These are phyloP conservation scores for Acanthoscelides obtectus DNA, from an alignment of 2,888 invertebrate species.

Conservation along the genomic window DNA sequence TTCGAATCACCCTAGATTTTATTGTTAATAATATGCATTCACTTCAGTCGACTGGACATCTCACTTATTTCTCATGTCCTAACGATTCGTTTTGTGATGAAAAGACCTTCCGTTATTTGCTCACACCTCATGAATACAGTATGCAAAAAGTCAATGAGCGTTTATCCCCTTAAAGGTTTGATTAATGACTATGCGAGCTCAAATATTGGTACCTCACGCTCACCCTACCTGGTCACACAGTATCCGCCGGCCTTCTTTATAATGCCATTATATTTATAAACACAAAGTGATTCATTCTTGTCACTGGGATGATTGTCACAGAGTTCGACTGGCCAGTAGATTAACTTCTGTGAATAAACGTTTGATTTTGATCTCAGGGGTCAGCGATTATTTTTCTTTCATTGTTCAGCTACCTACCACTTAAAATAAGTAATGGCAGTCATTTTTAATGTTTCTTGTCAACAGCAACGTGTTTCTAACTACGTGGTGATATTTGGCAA, in stretches of 20 bases:
- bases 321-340: not conserved
- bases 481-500: slow-evolving; percentile 5
- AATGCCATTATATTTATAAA: not conserved
- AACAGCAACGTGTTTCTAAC: slow-evolving; percentile 16
- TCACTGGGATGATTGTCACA: not conserved
- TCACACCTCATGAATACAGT: not conserved
- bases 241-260: not conserved
- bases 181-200: slow-evolving; percentile 9
- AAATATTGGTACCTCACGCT: not conserved
- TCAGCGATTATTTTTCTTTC: not conserved
- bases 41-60: no score
- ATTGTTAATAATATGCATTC: no score
- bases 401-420: slow-evolving; percentile 24
- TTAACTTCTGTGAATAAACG: not conserved
- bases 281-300: not conserved
- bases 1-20: no score
- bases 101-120: not conserved
- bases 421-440: slow-evolving; percentile 38
- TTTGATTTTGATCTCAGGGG: not conserved
- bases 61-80: not conserved
- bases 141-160: slow-evolving; percentile 15
- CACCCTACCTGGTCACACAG: not conserved
- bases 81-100: not conserved
- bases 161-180: slow-evolving; percentile 15
- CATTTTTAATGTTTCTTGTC: slow-evolving; percentile 38